A percentile compares a stretch with the other conserved stretches of the same genome.
phyloP scores from a whole-genome alignment of 2,888 invertebrate genomes.

The Perizoma affinitatum region DNA sequence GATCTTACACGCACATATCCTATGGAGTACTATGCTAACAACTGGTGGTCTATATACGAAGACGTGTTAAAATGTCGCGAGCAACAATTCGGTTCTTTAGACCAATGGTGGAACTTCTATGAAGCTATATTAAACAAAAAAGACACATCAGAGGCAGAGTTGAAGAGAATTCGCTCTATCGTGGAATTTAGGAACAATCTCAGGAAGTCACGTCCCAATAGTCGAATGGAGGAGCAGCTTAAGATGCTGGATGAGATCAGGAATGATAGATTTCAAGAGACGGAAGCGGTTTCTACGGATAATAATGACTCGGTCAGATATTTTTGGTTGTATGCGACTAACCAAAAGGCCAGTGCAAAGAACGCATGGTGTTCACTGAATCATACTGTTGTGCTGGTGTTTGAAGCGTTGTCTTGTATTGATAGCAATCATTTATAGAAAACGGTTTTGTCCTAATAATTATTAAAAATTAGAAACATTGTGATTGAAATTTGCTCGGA shows the following conservation, averaged over 20 bases:
- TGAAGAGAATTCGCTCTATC: conserved; percentile 57
- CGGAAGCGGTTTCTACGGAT: conserved; percentile 60
- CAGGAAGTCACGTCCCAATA: conserved; percentile 58
- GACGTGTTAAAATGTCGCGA: conserved; percentile 72
- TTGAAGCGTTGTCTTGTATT: conserved; percentile 4
- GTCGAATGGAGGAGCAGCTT: conserved; percentile 72
- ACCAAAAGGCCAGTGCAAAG: conserved; percentile 20
- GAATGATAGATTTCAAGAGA: conserved; percentile 66
- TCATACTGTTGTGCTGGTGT: conserved; percentile 23
- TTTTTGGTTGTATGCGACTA: conserved; percentile 43
- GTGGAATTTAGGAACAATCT: conserved; percentile 55
- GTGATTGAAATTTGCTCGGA: too few species aligned
- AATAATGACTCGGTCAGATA: conserved; percentile 75
- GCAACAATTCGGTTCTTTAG: conserved; percentile 76
- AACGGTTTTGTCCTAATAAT: too few species aligned
- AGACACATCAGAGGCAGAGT: conserved; percentile 58
- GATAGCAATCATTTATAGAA: too few species aligned
- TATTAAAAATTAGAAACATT: too few species aligned
- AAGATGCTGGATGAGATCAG: conserved; percentile 69
- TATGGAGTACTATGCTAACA: conserved; percentile 76
- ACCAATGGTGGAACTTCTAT: conserved; percentile 80
- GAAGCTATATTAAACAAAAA: conserved; percentile 67
- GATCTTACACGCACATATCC: conserved; percentile 75
- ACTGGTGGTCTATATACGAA: conserved; percentile 81
- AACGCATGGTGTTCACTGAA: conserved; percentile 38